Evolutionary conservation across 2,888 invertebrate species (phyloP).

Genomic region (Caenorhabditis sp.): DNA sequence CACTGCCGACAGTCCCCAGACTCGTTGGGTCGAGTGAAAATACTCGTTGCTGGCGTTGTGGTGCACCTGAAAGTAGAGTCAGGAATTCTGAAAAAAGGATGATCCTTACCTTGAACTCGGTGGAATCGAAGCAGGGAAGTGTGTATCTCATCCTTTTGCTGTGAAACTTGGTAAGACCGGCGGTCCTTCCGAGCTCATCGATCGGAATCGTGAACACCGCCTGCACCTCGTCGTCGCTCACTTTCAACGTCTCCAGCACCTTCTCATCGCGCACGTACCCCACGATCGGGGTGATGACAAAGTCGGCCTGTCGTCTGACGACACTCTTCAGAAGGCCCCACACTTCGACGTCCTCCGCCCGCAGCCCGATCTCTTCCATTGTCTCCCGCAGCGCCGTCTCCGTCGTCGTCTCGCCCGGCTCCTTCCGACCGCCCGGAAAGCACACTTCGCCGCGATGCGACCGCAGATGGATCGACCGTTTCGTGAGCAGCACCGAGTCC

Average conservation of each 20-base stretch:
- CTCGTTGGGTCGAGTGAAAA: constrained; percentile 52
- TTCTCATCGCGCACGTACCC: constrained; percentile 50
- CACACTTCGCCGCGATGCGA: constrained; percentile 75
- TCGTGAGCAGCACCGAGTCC: constrained; percentile 64
- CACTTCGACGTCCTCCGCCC: constrained; percentile 55
- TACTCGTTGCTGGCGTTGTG: constrained; percentile 46
- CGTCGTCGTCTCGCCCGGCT: constrained; percentile 68
- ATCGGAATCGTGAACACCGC: constrained; percentile 66
- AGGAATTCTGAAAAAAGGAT: too few species aligned
- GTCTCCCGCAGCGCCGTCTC: constrained; percentile 72
- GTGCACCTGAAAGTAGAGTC: constrained; percentile 56
- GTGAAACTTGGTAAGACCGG: constrained; percentile 63
- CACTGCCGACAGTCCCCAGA: constrained; percentile 72
- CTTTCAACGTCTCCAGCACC: constrained; percentile 38
- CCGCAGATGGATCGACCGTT: constrained; percentile 69
- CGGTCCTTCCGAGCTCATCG: constrained; percentile 56
- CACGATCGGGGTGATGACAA: constrained; percentile 64
- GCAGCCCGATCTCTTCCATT: constrained; percentile 70
- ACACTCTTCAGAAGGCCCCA: constrained; percentile 67
- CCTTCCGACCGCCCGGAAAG: constrained; percentile 75
- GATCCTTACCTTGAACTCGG: constrained; percentile 52
- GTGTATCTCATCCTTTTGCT: constrained; percentile 57
- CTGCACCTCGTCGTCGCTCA: constrained; percentile 55
- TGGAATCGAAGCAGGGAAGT: constrained; percentile 63
- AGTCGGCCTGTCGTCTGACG: constrained; percentile 54